A percentile compares a stretch with the other conserved stretches of the same genome.
These are phyloP conservation scores for Chiloscyllium plagiosum DNA, from an alignment of 2,113 vertebrate species.

Conservation along the genomic window DNA sequence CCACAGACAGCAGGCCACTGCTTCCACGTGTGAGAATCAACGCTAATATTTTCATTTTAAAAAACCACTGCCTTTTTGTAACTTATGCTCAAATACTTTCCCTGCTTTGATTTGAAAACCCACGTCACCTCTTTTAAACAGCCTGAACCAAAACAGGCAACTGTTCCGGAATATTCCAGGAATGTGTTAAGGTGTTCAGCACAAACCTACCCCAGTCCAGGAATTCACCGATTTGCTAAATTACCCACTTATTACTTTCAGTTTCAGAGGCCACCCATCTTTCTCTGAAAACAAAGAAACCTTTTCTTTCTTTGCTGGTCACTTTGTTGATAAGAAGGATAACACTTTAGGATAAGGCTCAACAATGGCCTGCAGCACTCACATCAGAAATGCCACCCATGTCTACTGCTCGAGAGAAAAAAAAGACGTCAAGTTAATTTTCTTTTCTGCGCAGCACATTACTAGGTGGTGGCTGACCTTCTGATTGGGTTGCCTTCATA, in stretches of 20 bases:
- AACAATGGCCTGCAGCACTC: neutral
- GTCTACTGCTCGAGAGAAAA: neutral
- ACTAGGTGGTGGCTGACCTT: neutral
- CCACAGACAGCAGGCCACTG: neutral
- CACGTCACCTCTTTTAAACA: neutral
- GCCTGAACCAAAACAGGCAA: neutral
- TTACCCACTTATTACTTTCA: conserved; percentile 27
- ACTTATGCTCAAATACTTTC: neutral
- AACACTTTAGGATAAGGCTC: conserved; percentile 7
- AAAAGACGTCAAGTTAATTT: neutral
- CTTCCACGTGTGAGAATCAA: neutral
- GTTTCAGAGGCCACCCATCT: conserved; percentile 18
- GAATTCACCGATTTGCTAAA: conserved; percentile 19
- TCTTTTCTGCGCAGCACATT: neutral
- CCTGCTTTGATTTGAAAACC: neutral
- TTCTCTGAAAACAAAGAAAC: conserved; percentile 24
- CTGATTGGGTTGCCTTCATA: neutral
- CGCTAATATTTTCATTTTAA: neutral
- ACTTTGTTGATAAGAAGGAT: neutral
- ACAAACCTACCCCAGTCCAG: neutral
- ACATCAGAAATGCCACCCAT: conserved; percentile 14
- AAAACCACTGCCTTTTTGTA: neutral
- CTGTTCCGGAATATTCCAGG: conserved; percentile 10
- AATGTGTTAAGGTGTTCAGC: conserved; percentile 20
- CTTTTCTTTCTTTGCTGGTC: neutral